Evolutionary conservation across 2,113 vertebrate species (phyloP).

Genomic region (Pachycephala philippinensis): DNA sequence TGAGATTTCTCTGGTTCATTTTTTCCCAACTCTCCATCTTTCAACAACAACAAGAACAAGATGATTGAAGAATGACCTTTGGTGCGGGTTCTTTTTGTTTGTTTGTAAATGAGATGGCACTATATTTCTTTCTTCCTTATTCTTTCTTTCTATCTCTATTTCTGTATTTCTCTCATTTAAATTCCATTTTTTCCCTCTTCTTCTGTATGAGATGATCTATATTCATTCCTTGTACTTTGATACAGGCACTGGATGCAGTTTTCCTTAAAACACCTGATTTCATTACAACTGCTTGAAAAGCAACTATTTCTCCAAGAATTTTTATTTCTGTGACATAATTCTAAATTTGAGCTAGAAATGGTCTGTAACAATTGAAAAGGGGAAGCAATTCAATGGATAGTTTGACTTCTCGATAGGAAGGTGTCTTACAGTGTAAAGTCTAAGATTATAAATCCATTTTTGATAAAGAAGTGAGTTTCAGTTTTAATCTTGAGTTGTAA

Average conservation of each 20-base stretch:
- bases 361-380: background rate
- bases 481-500: background rate
- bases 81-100: background rate
- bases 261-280: background rate
- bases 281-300: background rate
- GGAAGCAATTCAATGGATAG: background rate
- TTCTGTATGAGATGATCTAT: background rate
- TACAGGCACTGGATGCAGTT: background rate
- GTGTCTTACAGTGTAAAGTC: background rate
- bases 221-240: background rate
- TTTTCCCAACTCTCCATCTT: background rate
- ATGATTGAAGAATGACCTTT: background rate
- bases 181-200: rapidly evolving
- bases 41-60: background rate
- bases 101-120: background rate
- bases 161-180: background rate
- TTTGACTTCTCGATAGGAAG: background rate
- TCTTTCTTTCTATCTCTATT: background rate
- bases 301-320: background rate
- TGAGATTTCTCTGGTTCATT: background rate
- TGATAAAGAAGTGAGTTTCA: background rate
- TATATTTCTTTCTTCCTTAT: background rate
- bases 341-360: background rate
- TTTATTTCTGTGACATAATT: background rate
- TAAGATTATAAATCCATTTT: background rate